These are phyloP conservation scores for Drosophila prostipennis DNA, from an alignment of 2,888 invertebrate species.

Conservation along the genomic window DNA sequence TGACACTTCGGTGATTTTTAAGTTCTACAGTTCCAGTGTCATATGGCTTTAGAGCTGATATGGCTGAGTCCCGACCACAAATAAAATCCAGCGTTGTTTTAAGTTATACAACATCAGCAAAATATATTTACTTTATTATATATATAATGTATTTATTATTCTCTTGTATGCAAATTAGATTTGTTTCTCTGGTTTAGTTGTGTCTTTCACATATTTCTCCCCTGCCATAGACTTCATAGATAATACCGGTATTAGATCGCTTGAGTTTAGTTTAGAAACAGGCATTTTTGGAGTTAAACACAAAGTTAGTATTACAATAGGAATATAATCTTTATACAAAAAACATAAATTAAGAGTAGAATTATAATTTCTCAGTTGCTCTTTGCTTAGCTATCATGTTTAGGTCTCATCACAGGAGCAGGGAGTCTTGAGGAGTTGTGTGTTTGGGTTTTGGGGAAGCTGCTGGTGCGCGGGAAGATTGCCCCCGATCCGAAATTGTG, in stretches of 20 bases:
- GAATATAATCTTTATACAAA: slow-evolving; percentile 47
- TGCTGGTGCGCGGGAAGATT: slow-evolving; percentile 9
- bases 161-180: slow-evolving; percentile 51
- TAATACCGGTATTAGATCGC: slow-evolving; percentile 64
- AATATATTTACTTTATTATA: slow-evolving; percentile 59
- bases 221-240: slow-evolving; percentile 47
- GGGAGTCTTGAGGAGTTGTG: slow-evolving; percentile 25
- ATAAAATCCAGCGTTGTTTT: slow-evolving; percentile 15
- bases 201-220: slow-evolving; percentile 65
- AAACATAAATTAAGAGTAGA: slow-evolving; percentile 58
- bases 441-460: slow-evolving; percentile 14
- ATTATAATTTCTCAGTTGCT: slow-evolving; percentile 27
- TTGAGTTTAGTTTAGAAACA: slow-evolving; percentile 61
- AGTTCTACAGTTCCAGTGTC: too few species aligned
- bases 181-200: slow-evolving; percentile 51
- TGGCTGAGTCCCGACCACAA: neutral
- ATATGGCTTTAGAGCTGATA: too few species aligned
- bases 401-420: slow-evolving; percentile 37
- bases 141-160: slow-evolving; percentile 32
- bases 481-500: slow-evolving; percentile 51
- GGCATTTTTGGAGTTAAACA: slow-evolving; percentile 49
- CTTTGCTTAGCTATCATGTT: slow-evolving; percentile 23
- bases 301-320: slow-evolving; percentile 37
- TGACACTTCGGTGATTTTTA: too few species aligned
- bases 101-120: slow-evolving; percentile 65